Percentiles rank a stretch among this genome's conserved stretches.
These are phyloP conservation scores for Channa striata DNA, from an alignment of 2,797 vertebrate genomes.

Conservation along the genomic window DNA sequence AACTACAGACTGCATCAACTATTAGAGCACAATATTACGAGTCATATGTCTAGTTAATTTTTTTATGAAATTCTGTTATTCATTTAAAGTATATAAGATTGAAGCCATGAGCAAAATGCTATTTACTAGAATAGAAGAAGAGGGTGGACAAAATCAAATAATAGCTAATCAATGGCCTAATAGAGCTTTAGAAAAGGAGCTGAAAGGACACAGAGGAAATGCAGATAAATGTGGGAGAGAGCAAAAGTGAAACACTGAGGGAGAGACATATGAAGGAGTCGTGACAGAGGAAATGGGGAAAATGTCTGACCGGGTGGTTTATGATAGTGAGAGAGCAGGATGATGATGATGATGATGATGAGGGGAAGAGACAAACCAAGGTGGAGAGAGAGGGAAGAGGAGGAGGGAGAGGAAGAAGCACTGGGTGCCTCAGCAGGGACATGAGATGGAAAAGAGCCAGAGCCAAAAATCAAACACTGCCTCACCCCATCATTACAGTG, in stretches of 20 bases:
- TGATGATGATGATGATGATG: constrained; percentile 20
- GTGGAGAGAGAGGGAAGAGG: neutral
- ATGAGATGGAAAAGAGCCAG: constrained; percentile 1
- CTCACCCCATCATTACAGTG: neutral
- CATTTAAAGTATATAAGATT: constrained; percentile 28
- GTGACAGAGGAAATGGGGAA: constrained; percentile 26
- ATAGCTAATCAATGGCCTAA: constrained; percentile 49
- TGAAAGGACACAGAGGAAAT: constrained; percentile 45
- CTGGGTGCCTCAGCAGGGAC: constrained; percentile 19
- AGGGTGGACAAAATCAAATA: constrained; percentile 38
- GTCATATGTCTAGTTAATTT: constrained; percentile 4
- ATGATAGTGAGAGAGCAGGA: constrained; percentile 21
- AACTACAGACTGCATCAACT: neutral
- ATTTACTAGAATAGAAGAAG: constrained; percentile 27
- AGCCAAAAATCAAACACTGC: constrained; percentile 30
- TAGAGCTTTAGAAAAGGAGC: constrained; percentile 35
- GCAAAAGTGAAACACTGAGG: neutral
- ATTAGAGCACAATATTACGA: neutral
- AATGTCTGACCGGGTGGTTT: constrained; percentile 25
- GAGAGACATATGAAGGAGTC: constrained; percentile 15
- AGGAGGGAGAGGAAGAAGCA: constrained; percentile 8
- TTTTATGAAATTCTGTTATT: constrained; percentile 18
- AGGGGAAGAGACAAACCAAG: constrained; percentile 23
- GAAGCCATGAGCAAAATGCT: constrained; percentile 12
- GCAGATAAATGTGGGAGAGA: constrained; percentile 20